Conservation (phyloP, 2,113 vertebrate genomes). For the Talpa occidentalis region DNA sequence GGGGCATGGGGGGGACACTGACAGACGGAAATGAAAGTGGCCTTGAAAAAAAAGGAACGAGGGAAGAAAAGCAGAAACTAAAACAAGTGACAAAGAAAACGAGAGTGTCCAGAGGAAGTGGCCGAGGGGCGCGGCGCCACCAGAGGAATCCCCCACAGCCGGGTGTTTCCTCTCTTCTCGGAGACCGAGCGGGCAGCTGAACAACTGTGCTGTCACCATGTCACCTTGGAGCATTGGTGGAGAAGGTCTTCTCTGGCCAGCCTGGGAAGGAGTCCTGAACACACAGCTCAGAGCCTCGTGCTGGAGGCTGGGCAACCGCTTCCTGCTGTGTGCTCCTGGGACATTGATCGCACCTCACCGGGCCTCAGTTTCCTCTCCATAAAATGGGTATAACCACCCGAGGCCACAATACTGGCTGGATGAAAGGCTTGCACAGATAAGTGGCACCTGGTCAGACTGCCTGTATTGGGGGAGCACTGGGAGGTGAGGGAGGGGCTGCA, state of each 20-base stretch:
- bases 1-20: conserved; percentile 19
- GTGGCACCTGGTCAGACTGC: neutral
- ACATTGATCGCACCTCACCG: neutral
- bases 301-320: neutral
- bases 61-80: conserved; percentile 80
- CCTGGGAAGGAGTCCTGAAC: neutral
- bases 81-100: conserved; percentile 78
- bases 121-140: neutral
- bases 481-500: neutral
- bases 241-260: neutral
- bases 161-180: conserved; percentile 74
- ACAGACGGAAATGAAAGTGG: conserved; percentile 77
- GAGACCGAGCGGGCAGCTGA: neutral
- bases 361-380: neutral
- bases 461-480: neutral
- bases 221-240: neutral
- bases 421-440: neutral
- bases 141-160: conserved; percentile 76
- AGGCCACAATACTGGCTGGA: neutral
- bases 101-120: conserved; percentile 79
- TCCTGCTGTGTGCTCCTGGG: neutral
- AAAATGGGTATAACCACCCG: neutral
- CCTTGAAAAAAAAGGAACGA: conserved; percentile 77
- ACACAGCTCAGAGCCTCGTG: neutral
- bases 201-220: neutral